These are phyloP conservation scores for Phrynocephalus vlangalii DNA, from an alignment of 2,797 vertebrate species.

Conservation along the genomic window DNA sequence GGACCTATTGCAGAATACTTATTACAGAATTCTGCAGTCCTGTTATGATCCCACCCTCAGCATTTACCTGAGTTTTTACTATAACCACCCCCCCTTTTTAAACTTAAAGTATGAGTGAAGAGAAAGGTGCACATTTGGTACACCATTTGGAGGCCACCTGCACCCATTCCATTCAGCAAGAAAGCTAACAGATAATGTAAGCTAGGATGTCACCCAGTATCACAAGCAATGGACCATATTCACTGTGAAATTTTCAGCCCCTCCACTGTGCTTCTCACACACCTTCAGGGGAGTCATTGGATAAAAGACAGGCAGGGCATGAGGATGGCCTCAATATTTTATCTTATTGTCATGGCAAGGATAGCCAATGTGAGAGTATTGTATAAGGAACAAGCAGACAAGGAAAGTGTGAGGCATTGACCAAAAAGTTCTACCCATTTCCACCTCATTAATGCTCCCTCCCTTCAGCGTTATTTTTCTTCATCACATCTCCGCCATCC, in stretches of 20 bases:
- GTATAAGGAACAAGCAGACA: not conserved
- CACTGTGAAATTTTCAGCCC: no score
- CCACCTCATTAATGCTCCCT: not conserved
- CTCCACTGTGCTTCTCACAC: not conserved
- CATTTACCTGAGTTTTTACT: no score
- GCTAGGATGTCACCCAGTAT: no score
- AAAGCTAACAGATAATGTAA: no score
- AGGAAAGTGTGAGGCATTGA: not conserved
- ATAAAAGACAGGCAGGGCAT: not conserved
- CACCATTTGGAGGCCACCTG: no score
- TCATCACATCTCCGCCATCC: conserved; percentile 48
- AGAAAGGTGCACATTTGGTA: no score
- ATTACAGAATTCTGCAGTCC: not conserved
- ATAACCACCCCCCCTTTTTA: no score
- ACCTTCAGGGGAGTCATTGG: not conserved
- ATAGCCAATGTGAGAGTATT: not conserved
- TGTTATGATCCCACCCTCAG: not conserved
- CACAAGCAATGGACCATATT: no score
- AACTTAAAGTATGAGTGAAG: no score
- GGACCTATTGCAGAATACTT: not conserved
- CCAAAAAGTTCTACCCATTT: not conserved
- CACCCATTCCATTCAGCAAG: no score
- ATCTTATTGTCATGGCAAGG: not conserved
- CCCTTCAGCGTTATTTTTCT: conserved; percentile 15
- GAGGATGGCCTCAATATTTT: not conserved